Percentiles rank a stretch among this genome's conserved stretches.
Evolutionary conservation across 2,888 invertebrate species (phyloP).

Genomic region (Himalopsyche kuldschensis): DNA sequence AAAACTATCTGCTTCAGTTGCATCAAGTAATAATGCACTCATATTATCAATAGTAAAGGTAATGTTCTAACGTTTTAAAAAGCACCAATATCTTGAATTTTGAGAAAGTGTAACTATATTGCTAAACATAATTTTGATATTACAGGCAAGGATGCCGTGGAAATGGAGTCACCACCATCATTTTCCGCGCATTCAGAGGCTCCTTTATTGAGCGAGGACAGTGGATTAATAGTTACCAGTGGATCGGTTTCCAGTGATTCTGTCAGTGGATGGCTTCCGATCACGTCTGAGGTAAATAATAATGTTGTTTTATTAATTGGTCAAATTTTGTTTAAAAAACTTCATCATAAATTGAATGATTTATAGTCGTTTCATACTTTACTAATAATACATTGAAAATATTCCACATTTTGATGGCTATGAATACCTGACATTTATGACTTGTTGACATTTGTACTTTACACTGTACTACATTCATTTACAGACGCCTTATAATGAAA

Average conservation of each 20-base stretch:
- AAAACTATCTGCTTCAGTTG: background rate
- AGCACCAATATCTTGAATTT: background rate
- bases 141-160: conserved; percentile 19
- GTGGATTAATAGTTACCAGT: conserved; percentile 72
- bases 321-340: background rate
- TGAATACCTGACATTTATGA: too few species aligned
- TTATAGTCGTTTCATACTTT: too few species aligned
- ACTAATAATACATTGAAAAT: too few species aligned
- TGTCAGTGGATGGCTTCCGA: conserved; percentile 67
- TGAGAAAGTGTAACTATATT: background rate
- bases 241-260: conserved; percentile 76
- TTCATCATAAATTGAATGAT: too few species aligned
- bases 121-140: background rate
- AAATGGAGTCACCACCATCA: conserved; percentile 77
- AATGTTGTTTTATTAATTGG: background rate
- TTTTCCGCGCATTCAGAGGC: conserved; percentile 75
- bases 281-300: conserved; percentile 65
- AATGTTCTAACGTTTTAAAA: background rate
- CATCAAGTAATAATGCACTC: background rate
- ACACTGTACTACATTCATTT: too few species aligned
- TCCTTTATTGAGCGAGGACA: conserved; percentile 74
- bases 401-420: too few species aligned
- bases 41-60: background rate
- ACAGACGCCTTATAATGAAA: too few species aligned
- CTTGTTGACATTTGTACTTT: too few species aligned